Base-by-base conservation (phyloP, 2,113 vertebrate species). In the Gavialis gangeticus region DNA sequence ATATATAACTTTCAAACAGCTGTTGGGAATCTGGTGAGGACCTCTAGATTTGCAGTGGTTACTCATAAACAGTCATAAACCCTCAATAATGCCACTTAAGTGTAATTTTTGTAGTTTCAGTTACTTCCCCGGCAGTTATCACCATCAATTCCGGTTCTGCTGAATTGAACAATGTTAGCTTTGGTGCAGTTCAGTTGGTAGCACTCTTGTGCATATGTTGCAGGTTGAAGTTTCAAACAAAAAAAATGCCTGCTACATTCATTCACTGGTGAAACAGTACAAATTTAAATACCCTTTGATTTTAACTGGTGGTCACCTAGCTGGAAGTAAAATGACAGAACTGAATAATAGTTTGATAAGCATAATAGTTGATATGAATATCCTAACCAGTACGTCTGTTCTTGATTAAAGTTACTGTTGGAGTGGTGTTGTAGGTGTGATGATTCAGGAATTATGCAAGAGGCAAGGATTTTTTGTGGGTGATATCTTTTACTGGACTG, bases 151-250 rank as follows among this genome's bases (percentile, higher is more conserved):
- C 76, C 64, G 30, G 46, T 55, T 84, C 12, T 58, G 25, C 14
- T 69, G 89, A 56, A 75, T 90, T 82, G 58, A 87, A 4, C 7
- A 59, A 4, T 25, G 22, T 75, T 57, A 87, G 25, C 66, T 3
- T 87, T 82, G 18, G 56, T 75, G 16, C 75, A n/a, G 10, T 78
- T 84, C 55, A 18, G 27, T 90, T 73, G 66, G 56, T 66, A 57
- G 27, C 76, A 76, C 79, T 34, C 55, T 82, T 84, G 4, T 0
- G 0, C n/a, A 71, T 66, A 34, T n/a, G 4, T 59, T 28, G 22
- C 79, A 34, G 67, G 34, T 21, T 71, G 34, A 37, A 71, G 30
- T 71, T 37, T 71, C 67, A 37, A 71, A 71, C 34, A 71, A 11
- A 22, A 30, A 71, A 71, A 71, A 71, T 71, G 5, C 12, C 37